Percentiles rank a stretch among this genome's conserved stretches.
These are phyloP conservation scores for Hirudinaria manillensis DNA, from an alignment of 2,888 invertebrate genomes.

Conservation along the genomic window DNA sequence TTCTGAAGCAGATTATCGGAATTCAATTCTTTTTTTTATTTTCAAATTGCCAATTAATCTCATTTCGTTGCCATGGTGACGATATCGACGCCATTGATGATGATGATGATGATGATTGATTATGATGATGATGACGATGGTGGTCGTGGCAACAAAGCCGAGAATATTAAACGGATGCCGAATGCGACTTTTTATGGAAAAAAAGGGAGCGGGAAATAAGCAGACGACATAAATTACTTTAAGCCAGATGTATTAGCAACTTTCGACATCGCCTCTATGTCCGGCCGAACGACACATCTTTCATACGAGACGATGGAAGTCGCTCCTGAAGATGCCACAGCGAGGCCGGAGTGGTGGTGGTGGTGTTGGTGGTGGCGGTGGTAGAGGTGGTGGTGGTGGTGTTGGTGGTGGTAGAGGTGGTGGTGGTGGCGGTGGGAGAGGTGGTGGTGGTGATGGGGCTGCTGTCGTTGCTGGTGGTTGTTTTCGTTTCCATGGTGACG, in stretches of 20 bases:
- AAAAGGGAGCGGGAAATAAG: not conserved
- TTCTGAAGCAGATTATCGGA: no score
- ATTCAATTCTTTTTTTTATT: no score
- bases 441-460: not conserved
- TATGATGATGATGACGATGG: no score
- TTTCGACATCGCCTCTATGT: not conserved
- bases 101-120: no score
- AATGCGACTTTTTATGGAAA: not conserved
- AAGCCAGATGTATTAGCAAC: slow-evolving; percentile 8
- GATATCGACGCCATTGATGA: no score
- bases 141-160: no score
- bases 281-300: not conserved
- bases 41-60: no score
- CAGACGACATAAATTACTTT: slow-evolving; percentile 13
- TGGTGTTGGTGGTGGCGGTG: not conserved
- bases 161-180: no score
- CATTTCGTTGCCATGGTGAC: no score
- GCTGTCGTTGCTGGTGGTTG: no score
- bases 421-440: not conserved
- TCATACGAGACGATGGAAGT: not conserved
- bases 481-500: no score
- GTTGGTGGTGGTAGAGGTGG: not conserved
- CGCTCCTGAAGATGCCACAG: no score
- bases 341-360: not conserved
- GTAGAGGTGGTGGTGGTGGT: not conserved